Evolutionary conservation across 1,140 invertebrate genomes (phyloP).

Genomic region (Sarcophaga bullata): DNA sequence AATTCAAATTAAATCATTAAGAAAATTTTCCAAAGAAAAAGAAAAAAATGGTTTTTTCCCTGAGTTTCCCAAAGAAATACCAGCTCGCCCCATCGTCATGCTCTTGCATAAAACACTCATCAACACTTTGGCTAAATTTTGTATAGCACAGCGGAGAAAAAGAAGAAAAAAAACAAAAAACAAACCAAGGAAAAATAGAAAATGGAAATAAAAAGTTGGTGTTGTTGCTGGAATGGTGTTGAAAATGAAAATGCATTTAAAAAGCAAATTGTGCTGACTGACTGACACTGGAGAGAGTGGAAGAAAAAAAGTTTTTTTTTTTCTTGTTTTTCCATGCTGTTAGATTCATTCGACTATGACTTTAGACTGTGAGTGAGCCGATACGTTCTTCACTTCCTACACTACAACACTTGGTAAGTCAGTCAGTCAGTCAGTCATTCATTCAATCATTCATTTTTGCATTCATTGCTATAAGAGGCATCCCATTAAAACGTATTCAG

Average conservation of each 20-base stretch:
- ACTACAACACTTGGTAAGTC: not conserved
- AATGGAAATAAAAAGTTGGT: not conserved
- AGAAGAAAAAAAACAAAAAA: not conserved
- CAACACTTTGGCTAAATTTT: not conserved
- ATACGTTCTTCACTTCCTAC: not conserved
- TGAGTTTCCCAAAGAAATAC: not conserved
- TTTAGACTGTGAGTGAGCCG: too few relatives aligned
- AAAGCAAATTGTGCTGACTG: conserved; percentile 21
- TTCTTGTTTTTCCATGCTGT: not conserved
- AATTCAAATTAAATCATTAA: conserved; percentile 22
- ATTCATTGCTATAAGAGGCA: conserved; percentile 9
- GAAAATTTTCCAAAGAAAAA: not conserved
- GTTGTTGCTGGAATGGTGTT: not conserved
- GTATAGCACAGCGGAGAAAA: not conserved
- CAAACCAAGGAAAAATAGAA: not conserved
- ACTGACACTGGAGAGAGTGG: not conserved
- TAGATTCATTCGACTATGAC: not conserved
- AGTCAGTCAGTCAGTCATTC: not conserved
- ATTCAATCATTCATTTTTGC: conserved; percentile 1
- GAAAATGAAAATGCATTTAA: conserved; percentile 19
- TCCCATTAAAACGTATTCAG: conserved; percentile 12
- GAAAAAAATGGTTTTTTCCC: not conserved
- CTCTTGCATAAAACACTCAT: not conserved
- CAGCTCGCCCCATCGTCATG: not conserved
- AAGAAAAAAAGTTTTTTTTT: not conserved